Evolutionary conservation across 2,113 vertebrate genomes (phyloP), one percentile per base, ranked within the genome.

Genomic region (Capreolus pygargus): DNA sequence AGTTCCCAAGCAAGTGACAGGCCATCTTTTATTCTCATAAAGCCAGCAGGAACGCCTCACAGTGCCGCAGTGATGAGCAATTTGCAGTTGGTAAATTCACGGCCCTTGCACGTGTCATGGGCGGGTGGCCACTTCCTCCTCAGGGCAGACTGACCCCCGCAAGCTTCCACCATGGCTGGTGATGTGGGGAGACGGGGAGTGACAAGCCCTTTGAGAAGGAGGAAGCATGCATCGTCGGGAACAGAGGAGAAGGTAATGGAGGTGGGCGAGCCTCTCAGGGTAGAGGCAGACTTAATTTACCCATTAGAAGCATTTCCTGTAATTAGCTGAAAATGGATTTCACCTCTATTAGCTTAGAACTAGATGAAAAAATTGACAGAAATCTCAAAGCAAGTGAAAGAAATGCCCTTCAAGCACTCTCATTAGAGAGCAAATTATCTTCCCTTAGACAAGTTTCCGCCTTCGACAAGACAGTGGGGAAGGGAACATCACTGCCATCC

Each of bases 251-350:
- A 95, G 39, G 7, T 64, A 14, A 54, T 17, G 54, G 70, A 43
- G 39, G 90, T 79, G 93, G 15, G 25, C 43, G 90, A 96, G 95
- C 67, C 43, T n/a, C 15, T 25, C 0, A 3, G 7, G 47, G 55
- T 17, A 96, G 52, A 21, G 15, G 47, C 28, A 83, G 92, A 94
- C 94, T 96, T 84, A 94, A 95, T 98, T 96, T 95, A 93, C 52
- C 83, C 87, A 43, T 97, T 98, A 93, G 39, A 89, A 89, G 85
- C 4, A 17, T 98, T 98, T 98, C 83, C 97, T 98, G 92, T 94
- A 94, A 95, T 97, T 97, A 86, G 54, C 60, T 43, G 33, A 1
- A 4, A 98, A 97, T 95, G 76, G 61, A 93, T 82, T 91, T 82
- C 9, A 58, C 92, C 85, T 82, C 81, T 84, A 97, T 97, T 97